phyloP scores from a whole-genome alignment of 2,113 vertebrate genomes.

The Leucosticte australis region DNA sequence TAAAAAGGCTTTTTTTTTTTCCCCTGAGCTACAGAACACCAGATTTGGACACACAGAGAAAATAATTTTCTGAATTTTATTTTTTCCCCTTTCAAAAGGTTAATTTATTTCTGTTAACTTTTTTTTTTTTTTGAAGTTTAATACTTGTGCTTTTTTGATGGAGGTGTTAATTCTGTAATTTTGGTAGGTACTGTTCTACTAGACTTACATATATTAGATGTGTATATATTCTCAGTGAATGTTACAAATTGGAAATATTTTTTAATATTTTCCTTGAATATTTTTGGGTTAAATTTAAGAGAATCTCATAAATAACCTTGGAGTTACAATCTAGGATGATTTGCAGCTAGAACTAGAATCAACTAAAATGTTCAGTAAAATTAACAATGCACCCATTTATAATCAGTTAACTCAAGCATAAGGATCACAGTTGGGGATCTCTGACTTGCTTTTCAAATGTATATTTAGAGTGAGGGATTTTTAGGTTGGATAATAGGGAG shows the following conservation, averaged over 20 bases:
- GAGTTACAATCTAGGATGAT: constrained; percentile 60
- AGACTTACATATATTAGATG: constrained; percentile 27
- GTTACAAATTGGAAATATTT: constrained; percentile 24
- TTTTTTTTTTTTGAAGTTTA: background rate
- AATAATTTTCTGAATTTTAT: background rate
- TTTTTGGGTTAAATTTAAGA: constrained; percentile 1
- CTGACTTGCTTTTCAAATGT: background rate
- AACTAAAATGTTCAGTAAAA: constrained; percentile 33
- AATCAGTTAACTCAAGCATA: constrained; percentile 69
- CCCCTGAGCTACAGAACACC: background rate
- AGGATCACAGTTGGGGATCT: constrained; percentile 5
- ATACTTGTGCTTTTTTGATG: background rate
- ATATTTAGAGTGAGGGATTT: background rate
- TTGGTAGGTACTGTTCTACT: constrained; percentile 50
- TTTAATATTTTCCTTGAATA: constrained; percentile 1
- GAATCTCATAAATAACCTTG: constrained; percentile 22
- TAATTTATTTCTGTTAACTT: constrained; percentile 57
- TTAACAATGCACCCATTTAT: constrained; percentile 71
- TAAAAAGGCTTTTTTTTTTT: background rate
- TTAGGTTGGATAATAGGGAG: background rate
- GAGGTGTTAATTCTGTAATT: constrained; percentile 1
- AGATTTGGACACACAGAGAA: background rate
- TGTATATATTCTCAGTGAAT: background rate
- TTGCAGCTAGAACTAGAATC: constrained; percentile 74
- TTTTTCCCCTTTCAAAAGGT: background rate